Evolutionary conservation across 1,140 invertebrate species (phyloP).

Genomic region (Penaeus vannamei): DNA sequence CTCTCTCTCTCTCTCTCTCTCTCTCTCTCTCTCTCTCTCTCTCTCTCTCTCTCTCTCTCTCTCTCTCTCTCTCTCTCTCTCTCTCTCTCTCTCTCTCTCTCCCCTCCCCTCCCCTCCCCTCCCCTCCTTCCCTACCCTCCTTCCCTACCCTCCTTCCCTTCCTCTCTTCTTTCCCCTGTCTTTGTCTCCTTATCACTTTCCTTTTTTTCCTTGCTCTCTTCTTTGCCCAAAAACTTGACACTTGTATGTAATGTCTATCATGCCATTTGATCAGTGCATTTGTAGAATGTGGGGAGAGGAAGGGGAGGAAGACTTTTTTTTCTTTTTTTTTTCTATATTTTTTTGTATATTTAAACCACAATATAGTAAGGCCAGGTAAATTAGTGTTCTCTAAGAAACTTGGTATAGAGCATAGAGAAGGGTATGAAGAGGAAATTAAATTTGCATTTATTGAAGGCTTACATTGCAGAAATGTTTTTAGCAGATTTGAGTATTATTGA

Average conservation of each 20-base stretch:
- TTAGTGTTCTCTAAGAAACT: too few species aligned
- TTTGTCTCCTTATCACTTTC: background rate
- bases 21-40: background rate
- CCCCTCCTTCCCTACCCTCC: background rate
- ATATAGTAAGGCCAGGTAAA: too few species aligned
- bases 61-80: background rate
- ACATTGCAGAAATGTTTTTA: too few species aligned
- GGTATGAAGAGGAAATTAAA: background rate
- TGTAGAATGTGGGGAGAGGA: too few species aligned
- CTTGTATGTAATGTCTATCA: background rate
- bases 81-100: background rate
- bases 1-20: background rate
- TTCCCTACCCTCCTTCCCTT: too few species aligned
- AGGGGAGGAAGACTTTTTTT: too few species aligned
- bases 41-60: background rate
- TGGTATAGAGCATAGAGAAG: too few species aligned
- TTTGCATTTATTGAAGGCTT: background rate
- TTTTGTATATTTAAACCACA: too few species aligned
- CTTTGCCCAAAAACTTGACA: constrained; percentile 38
- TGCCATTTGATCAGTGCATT: constrained; percentile 27
- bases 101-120: too few species aligned
- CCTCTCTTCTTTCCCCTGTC: too few species aligned
- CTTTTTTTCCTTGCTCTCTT: background rate
- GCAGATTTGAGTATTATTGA: too few species aligned
- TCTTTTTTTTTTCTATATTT: too few species aligned